Conservation (phyloP, 2,113 vertebrate genomes). For the Orthonyx spaldingii region DNA sequence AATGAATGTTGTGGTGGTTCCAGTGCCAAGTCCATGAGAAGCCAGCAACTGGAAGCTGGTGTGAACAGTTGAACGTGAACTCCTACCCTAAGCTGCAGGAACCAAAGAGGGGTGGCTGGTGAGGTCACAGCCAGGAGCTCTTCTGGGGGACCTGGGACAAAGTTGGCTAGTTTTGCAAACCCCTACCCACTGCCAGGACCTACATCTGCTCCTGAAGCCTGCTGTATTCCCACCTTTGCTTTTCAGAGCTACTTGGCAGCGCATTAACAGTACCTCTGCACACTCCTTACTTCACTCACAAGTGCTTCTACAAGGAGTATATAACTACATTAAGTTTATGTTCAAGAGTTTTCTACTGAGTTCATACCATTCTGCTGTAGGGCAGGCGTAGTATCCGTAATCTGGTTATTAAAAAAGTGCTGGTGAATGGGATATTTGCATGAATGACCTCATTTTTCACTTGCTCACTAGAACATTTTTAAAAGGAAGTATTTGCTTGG, state of each 20-base stretch:
- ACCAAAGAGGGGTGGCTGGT: fast-evolving
- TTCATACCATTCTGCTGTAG: not conserved
- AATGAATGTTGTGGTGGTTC: not conserved
- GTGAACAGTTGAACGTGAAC: not conserved
- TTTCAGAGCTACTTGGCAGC: not conserved
- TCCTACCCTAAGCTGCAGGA: not conserved
- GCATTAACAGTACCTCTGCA: not conserved
- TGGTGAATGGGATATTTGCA: not conserved
- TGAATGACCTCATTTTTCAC: not conserved
- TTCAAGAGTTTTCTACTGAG: not conserved
- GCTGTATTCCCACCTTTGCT: not conserved
- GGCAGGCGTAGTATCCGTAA: not conserved
- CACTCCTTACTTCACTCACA: not conserved
- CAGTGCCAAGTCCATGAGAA: not conserved
- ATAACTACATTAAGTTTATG: not conserved
- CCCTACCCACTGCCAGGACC: not conserved
- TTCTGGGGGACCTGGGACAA: fast-evolving
- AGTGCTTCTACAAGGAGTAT: not conserved
- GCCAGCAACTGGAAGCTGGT: not conserved
- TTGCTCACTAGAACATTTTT: not conserved
- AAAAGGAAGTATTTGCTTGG: constrained; percentile 31
- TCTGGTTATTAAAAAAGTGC: not conserved
- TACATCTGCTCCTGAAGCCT: not conserved
- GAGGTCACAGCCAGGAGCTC: not conserved
- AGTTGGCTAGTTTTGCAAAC: not conserved